Evolutionary conservation across 2,888 invertebrate genomes (phyloP).

Genomic region (Autographa gamma): DNA sequence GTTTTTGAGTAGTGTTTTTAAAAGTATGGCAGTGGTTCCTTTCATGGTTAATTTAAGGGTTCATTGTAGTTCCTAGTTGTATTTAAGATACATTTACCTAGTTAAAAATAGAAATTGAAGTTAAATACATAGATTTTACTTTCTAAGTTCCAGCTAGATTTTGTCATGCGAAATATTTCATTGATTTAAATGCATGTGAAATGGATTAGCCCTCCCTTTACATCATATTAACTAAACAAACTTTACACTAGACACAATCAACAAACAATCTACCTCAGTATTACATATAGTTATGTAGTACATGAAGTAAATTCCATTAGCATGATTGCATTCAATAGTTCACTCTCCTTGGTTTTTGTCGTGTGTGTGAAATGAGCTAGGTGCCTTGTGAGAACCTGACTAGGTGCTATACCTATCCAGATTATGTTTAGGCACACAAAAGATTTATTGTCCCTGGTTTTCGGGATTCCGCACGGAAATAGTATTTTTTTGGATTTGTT

Average conservation of each 20-base stretch:
- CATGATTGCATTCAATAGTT: slow-evolving; percentile 47
- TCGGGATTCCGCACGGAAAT: not conserved
- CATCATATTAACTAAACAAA: not conserved
- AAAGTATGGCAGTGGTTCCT: slow-evolving; percentile 6
- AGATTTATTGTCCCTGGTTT: not conserved
- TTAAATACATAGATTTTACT: not conserved
- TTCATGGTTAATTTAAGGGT: too few relatives aligned
- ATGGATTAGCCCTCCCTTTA: not conserved
- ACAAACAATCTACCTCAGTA: slow-evolving; percentile 7
- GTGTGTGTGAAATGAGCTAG: slow-evolving; percentile 31
- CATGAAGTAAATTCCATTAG: slow-evolving; percentile 42
- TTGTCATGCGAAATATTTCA: not conserved
- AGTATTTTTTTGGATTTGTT: not conserved
- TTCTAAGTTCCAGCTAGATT: not conserved
- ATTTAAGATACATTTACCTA: not conserved
- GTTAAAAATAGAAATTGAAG: not conserved
- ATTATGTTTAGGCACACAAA: too few relatives aligned
- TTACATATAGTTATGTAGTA: slow-evolving; percentile 37
- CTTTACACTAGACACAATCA: slow-evolving; percentile 16
- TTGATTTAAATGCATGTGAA: not conserved
- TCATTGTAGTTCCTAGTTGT: not conserved
- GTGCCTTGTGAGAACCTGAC: slow-evolving; percentile 17
- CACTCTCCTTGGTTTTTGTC: slow-evolving; percentile 38
- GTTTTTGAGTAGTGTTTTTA: slow-evolving; percentile 27
- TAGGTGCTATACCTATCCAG: not conserved